Evolutionary conservation across 2,888 invertebrate genomes (phyloP), one percentile per base, ranked within the genome.

Genomic region (Spilarctia lutea): DNA sequence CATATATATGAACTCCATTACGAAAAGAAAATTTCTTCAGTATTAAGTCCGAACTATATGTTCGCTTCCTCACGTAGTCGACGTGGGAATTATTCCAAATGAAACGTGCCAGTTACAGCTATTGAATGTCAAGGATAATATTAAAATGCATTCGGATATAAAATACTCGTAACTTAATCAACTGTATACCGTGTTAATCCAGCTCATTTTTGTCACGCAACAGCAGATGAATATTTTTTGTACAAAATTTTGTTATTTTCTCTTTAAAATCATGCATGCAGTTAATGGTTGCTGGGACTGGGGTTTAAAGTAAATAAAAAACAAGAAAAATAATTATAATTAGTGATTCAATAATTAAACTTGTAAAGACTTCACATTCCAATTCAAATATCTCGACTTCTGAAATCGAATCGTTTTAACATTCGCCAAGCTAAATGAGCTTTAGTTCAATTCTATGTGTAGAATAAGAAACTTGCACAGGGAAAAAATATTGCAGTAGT

Each of bases 81-180:
- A 11, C 27, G 67, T 52, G 66, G 65, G 56, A 45, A 48, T 45
- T 30, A 16, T 42, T 18, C 30, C 42, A 24, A 35, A 71, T 65
- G 33, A 65, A 33, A 65, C 71, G 72, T 67, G 66, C 30, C n/a
- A 71, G 71, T 71, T 71, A 71, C 33, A 65, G 39, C 42, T 72
- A 72, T 65, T 30, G 65, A 48, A 35, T 71, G 48, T 65, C 35
- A 39, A 52, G 35, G 71, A 42, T 13, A 63, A 45, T 71, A 45
- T 45, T 20, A 30, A 71, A 24, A 16, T 24, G 24, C 24, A 33
- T 30, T 24, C 42, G 42, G 45, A 67, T 10, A 24, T 7, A 45
- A 27, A 45, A 20, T 16, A 30, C 30, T 63, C n/a, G n/a, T n/a
- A n/a, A n/a, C n/a, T 30, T 63, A 63, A 63, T 63, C 63, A 30